These are phyloP conservation scores for Alces alces DNA, from an alignment of 2,113 vertebrate species.

Conservation along the genomic window DNA sequence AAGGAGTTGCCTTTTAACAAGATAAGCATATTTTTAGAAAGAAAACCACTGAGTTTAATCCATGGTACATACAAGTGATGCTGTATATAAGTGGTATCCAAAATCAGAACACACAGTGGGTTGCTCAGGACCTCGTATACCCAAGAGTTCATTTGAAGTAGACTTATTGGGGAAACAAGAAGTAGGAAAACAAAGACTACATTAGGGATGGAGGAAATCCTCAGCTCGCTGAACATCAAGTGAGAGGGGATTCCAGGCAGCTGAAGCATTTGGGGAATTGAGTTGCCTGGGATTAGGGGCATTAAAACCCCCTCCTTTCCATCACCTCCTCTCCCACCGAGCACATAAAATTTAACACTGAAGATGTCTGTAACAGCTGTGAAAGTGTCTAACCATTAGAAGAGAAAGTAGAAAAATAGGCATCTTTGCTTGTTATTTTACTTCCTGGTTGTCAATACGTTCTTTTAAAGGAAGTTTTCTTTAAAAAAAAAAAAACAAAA, in stretches of 20 bases:
- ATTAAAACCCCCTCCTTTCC: background rate
- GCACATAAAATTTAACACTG: background rate
- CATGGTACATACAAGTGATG: background rate
- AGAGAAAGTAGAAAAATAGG: background rate
- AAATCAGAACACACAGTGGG: background rate
- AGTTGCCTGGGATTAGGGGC: background rate
- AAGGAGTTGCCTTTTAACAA: background rate
- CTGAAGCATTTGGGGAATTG: slow-evolving; percentile 47
- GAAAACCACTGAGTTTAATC: background rate
- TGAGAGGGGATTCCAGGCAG: background rate
- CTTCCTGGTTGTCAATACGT: background rate
- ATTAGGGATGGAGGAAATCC: background rate
- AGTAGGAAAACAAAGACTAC: background rate
- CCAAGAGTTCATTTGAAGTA: slow-evolving; percentile 13
- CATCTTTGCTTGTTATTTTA: background rate
- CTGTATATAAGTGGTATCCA: background rate
- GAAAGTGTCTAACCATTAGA: background rate
- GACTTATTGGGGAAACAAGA: background rate
- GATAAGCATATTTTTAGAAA: background rate
- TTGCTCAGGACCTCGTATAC: background rate
- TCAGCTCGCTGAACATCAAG: background rate
- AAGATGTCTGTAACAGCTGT: slow-evolving; percentile 1
- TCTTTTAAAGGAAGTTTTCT: background rate
- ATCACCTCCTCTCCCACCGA: background rate
- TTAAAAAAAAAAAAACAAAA: background rate